Evolutionary conservation across 2,888 invertebrate genomes (phyloP), one percentile per base, ranked within the genome.

Genomic region (Scaptomyza polygonia): DNA sequence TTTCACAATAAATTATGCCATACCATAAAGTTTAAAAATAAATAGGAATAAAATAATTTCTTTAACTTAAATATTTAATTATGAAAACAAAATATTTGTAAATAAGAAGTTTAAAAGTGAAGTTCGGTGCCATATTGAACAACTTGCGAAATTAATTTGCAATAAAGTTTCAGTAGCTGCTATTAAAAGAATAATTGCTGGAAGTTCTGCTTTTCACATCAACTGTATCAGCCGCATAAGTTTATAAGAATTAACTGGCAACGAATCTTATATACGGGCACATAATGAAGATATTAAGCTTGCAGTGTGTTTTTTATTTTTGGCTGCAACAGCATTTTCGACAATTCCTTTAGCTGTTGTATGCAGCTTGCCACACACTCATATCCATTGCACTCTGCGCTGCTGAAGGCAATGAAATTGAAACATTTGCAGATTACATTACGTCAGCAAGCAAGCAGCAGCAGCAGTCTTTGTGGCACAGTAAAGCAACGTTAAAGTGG

Each of bases 361-460:
- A 42, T 44, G 34, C 21, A 27, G 36, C 36, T 67, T 52, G 45
- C 52, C 29, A 32, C 61, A 54, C 36, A 14, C 56, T n/a, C 48
- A 30, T 27, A 36, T 47, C 34, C 49, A 14, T 43, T 42, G 34
- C 39, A 39, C 47, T 32, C 27, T 14, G 27, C 21, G 9, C 18
- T 27, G 54, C 44, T 27, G 36, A 51, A 9, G 44, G 40, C 63
- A 67, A 32, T 36, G 25, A 43, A 66, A 78, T 52, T 69, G 72
- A 64, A 82, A 66, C 65, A 85, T 85, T 73, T 79, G 62, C 57
- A 59, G 70, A 79, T 79, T 79, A 51, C 62, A 78, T 78, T 78
- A 79, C 76, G 49, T 63, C 67, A 78, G 67, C 43, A 65, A 62
- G 39, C 9, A 39, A 14, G 36, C 14, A 30, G 11, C 56, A 59